Conservation (phyloP, 2,888 invertebrate species). For the Cryptocheilus praepositus region DNA sequence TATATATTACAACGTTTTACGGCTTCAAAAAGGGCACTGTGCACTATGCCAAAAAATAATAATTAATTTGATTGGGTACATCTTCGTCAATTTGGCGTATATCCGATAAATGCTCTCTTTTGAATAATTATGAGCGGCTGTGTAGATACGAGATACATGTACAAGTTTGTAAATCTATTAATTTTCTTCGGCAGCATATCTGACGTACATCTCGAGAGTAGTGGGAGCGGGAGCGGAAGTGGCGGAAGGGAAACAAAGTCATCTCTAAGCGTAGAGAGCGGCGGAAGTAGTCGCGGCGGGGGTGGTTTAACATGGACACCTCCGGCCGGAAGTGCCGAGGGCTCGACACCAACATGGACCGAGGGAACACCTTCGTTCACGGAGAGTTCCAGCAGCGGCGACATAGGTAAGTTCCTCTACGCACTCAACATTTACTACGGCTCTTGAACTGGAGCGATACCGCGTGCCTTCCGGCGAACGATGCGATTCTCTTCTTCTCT, state of each 20-base stretch:
- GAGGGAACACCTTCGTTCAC: conserved; percentile 99
- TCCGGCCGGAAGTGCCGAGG: conserved; percentile 87
- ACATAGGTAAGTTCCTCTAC: conserved; percentile 82
- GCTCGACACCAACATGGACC: conserved; percentile 98
- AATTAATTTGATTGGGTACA: no score
- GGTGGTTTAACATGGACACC: conserved; percentile 84
- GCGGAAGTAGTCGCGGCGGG: conserved; percentile 77
- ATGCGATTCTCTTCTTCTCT: conserved; percentile 3
- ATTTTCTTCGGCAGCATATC: conserved; percentile 78
- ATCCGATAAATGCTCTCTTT: no score
- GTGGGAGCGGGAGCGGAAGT: conserved; percentile 72
- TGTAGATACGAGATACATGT: neutral
- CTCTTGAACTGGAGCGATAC: conserved; percentile 38
- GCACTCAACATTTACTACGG: conserved; percentile 68
- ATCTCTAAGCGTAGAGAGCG: conserved; percentile 80
- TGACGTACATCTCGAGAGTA: conserved; percentile 83
- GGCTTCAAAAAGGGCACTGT: no score
- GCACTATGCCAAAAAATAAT: no score
- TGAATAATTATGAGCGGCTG: no score
- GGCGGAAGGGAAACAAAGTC: conserved; percentile 78
- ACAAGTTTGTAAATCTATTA: neutral
- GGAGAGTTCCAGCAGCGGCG: conserved; percentile 95
- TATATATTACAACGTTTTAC: no score
- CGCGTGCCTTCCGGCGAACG: conserved; percentile 2
- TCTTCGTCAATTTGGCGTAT: no score